phyloP scores from a whole-genome alignment of 2,113 vertebrate species.

The Hyaena hyaena region DNA sequence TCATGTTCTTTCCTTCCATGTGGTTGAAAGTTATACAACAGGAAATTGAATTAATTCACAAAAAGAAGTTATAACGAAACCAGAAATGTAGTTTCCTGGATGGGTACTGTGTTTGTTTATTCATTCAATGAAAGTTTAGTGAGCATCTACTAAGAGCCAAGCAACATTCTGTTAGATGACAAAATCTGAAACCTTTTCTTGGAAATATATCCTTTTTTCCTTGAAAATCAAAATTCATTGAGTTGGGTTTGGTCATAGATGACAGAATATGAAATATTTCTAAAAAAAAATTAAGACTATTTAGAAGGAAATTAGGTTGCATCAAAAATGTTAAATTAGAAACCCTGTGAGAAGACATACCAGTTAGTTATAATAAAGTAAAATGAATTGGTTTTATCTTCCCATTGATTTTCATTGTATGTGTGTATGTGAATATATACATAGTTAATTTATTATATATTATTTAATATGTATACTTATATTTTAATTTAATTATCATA shows the following conservation, averaged over 20 bases:
- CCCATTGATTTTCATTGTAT: neutral
- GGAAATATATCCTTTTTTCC: neutral
- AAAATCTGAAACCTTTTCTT: neutral
- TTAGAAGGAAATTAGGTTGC: neutral
- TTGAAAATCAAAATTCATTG: neutral
- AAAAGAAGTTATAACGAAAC: neutral
- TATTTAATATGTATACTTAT: no score
- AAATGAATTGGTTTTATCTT: neutral
- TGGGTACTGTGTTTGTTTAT: neutral
- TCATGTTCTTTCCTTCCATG: neutral
- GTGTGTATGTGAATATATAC: no score
- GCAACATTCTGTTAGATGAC: neutral
- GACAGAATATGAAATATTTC: neutral
- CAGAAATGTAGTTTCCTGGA: neutral
- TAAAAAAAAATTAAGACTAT: neutral
- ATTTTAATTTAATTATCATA: no score
- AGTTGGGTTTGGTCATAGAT: neutral
- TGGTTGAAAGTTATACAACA: neutral
- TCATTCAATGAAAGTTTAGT: neutral
- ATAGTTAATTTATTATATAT: no score
- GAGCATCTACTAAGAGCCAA: neutral
- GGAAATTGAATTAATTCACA: neutral
- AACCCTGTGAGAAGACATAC: neutral
- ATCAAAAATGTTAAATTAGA: neutral
- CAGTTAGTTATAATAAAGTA: neutral